Percentiles rank a stretch among this genome's conserved stretches.
Conservation (phyloP, 2,113 vertebrate genomes). For the Andinoacara biseriatus region DNA sequence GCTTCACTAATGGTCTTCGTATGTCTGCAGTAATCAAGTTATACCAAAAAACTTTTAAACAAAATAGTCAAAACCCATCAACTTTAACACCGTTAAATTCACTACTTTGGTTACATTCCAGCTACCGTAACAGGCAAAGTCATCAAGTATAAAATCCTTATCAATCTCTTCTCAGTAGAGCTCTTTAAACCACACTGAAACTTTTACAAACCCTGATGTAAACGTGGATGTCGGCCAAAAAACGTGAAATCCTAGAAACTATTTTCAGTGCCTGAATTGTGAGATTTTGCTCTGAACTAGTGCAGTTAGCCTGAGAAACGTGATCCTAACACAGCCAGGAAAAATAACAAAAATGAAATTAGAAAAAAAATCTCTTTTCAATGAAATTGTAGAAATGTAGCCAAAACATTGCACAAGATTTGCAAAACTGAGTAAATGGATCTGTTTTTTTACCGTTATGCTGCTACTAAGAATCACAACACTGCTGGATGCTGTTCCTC, state of each 20-base stretch:
- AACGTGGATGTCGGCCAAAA: constrained; percentile 22
- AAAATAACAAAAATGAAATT: neutral
- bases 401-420: constrained; percentile 26
- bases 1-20: neutral
- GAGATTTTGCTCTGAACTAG: constrained; percentile 38
- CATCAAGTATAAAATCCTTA: neutral
- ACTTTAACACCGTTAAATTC: constrained; percentile 23
- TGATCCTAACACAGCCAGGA: constrained; percentile 8
- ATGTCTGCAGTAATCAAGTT: constrained; percentile 11
- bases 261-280: constrained; percentile 59
- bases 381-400: constrained; percentile 23
- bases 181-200: constrained; percentile 5
- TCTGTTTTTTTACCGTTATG: neutral
- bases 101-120: constrained; percentile 60
- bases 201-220: neutral
- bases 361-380: neutral
- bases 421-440: neutral
- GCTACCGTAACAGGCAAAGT: constrained; percentile 50
- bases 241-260: neutral
- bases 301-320: constrained; percentile 55
- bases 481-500: neutral
- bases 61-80: constrained; percentile 36
- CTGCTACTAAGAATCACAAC: neutral
- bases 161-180: constrained; percentile 5
- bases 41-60: constrained; percentile 39